phyloP scores from a whole-genome alignment of 2,113 vertebrate species.

The Numida meleagris region DNA sequence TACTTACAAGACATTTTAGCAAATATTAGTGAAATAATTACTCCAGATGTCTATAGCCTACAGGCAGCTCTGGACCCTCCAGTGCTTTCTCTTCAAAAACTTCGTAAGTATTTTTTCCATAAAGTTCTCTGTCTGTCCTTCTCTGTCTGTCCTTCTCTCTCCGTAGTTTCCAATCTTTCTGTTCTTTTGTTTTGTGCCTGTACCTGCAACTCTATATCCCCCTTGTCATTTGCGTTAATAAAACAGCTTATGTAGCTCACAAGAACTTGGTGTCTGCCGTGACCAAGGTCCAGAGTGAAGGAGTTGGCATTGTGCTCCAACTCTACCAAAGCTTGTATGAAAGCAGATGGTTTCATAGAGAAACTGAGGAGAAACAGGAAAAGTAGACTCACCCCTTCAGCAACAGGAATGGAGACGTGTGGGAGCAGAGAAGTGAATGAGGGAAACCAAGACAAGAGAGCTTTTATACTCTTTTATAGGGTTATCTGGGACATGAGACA shows the following conservation, averaged over 20 bases:
- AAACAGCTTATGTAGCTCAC: not conserved
- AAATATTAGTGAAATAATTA: not conserved
- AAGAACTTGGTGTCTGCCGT: not conserved
- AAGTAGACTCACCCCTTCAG: constrained; percentile 36
- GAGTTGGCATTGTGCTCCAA: not conserved
- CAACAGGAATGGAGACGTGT: not conserved
- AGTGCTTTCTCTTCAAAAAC: not conserved
- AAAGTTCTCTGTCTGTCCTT: not conserved
- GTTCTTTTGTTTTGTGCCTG: not conserved
- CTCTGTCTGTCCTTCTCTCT: not conserved
- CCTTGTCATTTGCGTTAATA: fast-evolving
- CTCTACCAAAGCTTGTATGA: not conserved
- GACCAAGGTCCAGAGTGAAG: not conserved
- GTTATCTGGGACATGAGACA: constrained; percentile 63
- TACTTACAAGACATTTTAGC: fast-evolving
- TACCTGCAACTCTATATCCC: not conserved
- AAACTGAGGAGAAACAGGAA: not conserved
- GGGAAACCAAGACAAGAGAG: not conserved
- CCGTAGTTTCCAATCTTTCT: not conserved
- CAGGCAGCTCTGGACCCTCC: not conserved
- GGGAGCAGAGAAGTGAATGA: not conserved
- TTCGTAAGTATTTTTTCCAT: fast-evolving
- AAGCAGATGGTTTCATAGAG: not conserved
- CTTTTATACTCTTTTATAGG: constrained; percentile 53
- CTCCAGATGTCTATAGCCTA: not conserved